These are phyloP conservation scores for Acanthochromis polyacanthus DNA, from an alignment of 2,113 vertebrate genomes.

Conservation along the genomic window DNA sequence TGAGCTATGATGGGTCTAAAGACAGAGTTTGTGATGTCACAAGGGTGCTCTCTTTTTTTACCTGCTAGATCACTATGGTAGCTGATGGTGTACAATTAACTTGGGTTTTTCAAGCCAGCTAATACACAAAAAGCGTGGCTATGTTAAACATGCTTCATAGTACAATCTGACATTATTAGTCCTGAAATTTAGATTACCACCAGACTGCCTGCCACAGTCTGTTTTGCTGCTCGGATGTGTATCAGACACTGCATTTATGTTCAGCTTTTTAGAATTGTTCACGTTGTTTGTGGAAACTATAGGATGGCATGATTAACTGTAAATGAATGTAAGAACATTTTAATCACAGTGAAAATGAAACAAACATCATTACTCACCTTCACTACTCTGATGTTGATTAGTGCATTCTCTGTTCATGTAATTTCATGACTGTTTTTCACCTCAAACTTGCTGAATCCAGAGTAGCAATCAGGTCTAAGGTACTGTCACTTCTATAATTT, in stretches of 20 bases:
- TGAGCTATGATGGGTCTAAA: no score
- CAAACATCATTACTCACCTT: neutral
- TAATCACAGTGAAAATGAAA: constrained; percentile 41
- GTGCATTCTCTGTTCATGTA: neutral
- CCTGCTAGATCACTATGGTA: no score
- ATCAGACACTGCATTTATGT: neutral
- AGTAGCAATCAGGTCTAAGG: neutral
- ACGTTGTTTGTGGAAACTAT: neutral
- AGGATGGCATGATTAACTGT: constrained; percentile 21
- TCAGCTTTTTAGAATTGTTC: neutral
- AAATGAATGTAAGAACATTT: constrained; percentile 21
- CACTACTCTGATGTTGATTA: neutral
- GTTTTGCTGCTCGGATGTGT: neutral
- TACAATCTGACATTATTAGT: neutral
- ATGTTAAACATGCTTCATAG: no score
- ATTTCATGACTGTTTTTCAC: neutral
- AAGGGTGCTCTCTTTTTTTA: no score
- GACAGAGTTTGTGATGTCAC: no score
- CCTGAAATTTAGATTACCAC: neutral
- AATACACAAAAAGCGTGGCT: no score
- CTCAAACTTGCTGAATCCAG: neutral
- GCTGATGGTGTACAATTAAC: no score
- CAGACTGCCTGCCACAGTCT: neutral
- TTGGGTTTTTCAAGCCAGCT: no score
- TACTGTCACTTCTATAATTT: neutral